Percentiles rank a stretch among this genome's conserved stretches.
phyloP scores from a whole-genome alignment of 2,113 vertebrate species.

The Engraulis encrasicolus region DNA sequence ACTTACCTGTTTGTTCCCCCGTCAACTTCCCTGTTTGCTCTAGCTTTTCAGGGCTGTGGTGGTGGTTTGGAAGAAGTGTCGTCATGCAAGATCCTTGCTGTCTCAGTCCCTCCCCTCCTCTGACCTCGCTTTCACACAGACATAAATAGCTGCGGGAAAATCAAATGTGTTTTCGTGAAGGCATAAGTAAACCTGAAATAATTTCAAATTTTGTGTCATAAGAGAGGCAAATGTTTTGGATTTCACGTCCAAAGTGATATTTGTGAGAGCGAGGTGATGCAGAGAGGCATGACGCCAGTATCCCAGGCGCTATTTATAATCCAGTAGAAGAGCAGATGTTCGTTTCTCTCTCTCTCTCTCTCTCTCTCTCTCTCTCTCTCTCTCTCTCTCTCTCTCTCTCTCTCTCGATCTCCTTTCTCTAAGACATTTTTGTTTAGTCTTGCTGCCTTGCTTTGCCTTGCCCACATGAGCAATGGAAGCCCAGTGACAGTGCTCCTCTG shows the following conservation, averaged over 20 bases:
- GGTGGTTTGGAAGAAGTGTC: neutral
- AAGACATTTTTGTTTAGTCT: conserved; percentile 3
- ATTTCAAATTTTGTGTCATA: neutral
- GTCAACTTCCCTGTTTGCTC: too few relatives aligned
- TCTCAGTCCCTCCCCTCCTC: neutral
- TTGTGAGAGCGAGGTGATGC: neutral
- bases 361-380: too few relatives aligned
- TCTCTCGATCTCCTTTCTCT: conserved; percentile 27
- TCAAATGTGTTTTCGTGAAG: neutral
- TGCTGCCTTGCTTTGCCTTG: conserved; percentile 9
- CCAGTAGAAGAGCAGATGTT: conserved; percentile 43
- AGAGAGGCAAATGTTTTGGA: conserved; percentile 11
- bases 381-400: too few relatives aligned
- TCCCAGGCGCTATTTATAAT: conserved; percentile 39
- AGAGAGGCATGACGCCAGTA: conserved; percentile 19
- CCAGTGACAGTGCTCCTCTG: too few relatives aligned
- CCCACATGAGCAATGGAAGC: neutral
- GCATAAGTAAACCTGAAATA: neutral
- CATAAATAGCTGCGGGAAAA: too few relatives aligned
- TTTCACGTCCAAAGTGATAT: neutral
- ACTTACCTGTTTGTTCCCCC: too few relatives aligned
- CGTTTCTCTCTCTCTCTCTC: conserved; percentile 18
- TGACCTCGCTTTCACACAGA: neutral
- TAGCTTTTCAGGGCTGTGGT: neutral
- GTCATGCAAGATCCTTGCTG: neutral